Evolutionary conservation across 2,888 invertebrate genomes (phyloP).

Genomic region (Eupithecia insigniata): DNA sequence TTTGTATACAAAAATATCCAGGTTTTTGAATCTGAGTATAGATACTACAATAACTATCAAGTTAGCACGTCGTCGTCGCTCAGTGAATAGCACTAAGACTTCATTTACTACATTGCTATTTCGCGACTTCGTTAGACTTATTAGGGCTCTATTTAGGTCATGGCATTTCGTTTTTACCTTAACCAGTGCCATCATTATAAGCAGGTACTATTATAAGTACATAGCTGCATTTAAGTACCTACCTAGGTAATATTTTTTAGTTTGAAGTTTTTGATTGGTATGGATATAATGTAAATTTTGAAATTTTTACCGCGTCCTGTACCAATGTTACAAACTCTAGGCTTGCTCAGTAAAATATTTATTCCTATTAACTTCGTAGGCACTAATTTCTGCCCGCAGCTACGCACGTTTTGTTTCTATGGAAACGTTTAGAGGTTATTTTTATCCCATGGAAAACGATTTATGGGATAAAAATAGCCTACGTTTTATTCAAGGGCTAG

Average conservation of each 20-base stretch:
- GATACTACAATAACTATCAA: background rate
- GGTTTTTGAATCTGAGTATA: too few relatives aligned
- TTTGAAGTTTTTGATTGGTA: background rate
- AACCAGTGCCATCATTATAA: background rate
- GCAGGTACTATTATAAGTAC: too few relatives aligned
- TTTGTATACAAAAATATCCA: too few relatives aligned
- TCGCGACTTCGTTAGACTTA: conserved; percentile 3
- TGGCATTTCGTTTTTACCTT: background rate
- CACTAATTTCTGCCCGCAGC: too few relatives aligned
- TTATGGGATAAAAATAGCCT: too few relatives aligned
- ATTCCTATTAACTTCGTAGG: background rate
- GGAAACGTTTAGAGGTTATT: too few relatives aligned
- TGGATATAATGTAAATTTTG: background rate
- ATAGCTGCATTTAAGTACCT: too few relatives aligned
- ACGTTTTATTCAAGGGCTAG: too few relatives aligned
- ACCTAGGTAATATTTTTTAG: background rate
- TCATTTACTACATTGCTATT: background rate
- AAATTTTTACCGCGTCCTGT: background rate
- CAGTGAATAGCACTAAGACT: background rate
- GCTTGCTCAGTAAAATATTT: background rate
- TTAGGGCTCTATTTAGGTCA: background rate
- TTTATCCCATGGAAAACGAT: too few relatives aligned
- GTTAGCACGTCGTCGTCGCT: background rate
- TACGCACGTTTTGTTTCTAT: too few relatives aligned
- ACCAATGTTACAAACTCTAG: background rate